These are phyloP conservation scores for Oriolus oriolus DNA, from an alignment of 2,113 vertebrate genomes.

Conservation along the genomic window DNA sequence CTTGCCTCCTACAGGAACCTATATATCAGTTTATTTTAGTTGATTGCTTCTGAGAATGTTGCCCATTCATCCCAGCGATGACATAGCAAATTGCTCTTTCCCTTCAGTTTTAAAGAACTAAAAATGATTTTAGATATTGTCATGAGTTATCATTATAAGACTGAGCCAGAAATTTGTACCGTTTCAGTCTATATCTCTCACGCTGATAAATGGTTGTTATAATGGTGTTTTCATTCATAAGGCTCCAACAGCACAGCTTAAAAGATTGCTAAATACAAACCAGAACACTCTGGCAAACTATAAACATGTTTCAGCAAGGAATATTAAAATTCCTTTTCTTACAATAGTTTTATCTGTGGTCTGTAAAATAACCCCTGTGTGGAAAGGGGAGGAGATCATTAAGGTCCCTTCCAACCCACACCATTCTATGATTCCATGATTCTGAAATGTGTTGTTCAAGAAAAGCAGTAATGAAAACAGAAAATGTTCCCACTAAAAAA, in stretches of 20 bases:
- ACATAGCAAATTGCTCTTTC: constrained; percentile 13
- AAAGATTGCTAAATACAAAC: background rate
- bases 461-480: background rate
- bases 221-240: constrained; percentile 7
- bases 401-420: background rate
- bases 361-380: background rate
- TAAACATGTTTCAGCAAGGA: background rate
- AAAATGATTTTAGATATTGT: constrained; percentile 42
- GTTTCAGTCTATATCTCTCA: background rate
- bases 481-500: background rate
- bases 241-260: background rate
- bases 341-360: background rate
- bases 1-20: background rate
- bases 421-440: background rate
- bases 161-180: background rate
- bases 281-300: background rate
- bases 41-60: constrained; percentile 43
- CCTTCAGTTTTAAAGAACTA: constrained; percentile 38
- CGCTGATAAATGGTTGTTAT: background rate
- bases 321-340: background rate
- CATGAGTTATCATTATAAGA: constrained; percentile 5
- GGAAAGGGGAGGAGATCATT: background rate
- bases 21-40: constrained; percentile 22
- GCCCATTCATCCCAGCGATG: background rate
- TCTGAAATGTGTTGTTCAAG: background rate